These are phyloP conservation scores for Cataglyphis hispanica DNA, from an alignment of 1,140 invertebrate genomes.

Conservation along the genomic window DNA sequence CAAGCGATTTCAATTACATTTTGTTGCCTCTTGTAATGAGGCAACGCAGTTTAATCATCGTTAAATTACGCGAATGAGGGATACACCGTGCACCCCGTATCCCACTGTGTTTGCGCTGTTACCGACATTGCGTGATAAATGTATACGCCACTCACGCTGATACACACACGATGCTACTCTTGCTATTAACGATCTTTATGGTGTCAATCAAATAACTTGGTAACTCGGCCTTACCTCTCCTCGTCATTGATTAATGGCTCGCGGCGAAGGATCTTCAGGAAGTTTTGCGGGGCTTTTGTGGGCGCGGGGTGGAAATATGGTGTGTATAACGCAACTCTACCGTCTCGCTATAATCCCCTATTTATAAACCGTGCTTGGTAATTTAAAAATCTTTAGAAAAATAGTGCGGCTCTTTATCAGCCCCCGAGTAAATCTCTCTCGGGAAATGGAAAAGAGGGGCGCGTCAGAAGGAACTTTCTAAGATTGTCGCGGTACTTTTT, in stretches of 20 bases:
- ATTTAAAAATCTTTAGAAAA: conserved; percentile 59
- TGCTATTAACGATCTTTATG: conserved; percentile 64
- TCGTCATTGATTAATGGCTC: conserved; percentile 53
- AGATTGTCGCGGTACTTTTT: neutral
- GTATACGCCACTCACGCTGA: conserved; percentile 52
- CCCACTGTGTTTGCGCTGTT: conserved; percentile 46
- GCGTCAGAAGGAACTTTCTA: neutral
- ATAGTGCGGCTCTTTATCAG: conserved; percentile 44
- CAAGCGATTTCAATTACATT: conserved; percentile 63
- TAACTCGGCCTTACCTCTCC: conserved; percentile 46
- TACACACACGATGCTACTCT: conserved; percentile 51
- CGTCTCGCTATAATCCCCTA: conserved; percentile 25
- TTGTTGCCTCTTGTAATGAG: conserved; percentile 63
- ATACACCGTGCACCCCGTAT: neutral
- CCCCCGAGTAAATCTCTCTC: conserved; percentile 33
- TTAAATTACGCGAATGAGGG: conserved; percentile 52
- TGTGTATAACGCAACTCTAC: conserved; percentile 28
- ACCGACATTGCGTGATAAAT: conserved; percentile 63
- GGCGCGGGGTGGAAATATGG: conserved; percentile 34
- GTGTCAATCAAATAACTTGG: conserved; percentile 61
- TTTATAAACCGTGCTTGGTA: conserved; percentile 58
- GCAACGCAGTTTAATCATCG: conserved; percentile 59
- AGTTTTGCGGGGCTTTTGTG: conserved; percentile 43
- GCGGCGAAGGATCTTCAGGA: conserved; percentile 48
- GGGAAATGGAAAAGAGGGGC: neutral